Base-by-base conservation (phyloP, 2,888 invertebrate species). In the Dorcus parallelipipedus region DNA sequence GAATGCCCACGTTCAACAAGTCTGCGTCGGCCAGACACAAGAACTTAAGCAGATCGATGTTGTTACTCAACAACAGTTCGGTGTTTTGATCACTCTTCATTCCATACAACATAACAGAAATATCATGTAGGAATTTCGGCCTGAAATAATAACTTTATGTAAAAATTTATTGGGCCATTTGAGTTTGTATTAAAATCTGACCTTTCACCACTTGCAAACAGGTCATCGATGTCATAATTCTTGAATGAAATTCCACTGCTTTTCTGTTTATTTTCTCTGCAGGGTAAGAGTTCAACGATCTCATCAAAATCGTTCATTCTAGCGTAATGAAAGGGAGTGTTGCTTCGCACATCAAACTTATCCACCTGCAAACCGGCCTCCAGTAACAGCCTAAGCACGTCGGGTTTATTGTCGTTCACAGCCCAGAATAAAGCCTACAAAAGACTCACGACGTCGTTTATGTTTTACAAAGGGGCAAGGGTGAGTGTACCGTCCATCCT, bases 401-500 rank as follows among this genome's bases (percentile, higher is more conserved):
- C 81, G 10, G 77, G 71, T 65, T 82, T 80, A 67, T 86, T 85
- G 64, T 80, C 80, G 64, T 81, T 79, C 8, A 81, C 82, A 50
- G 87, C 86, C 82, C 85, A 86, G 73, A 85, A 86, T 51, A 86
- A 68, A 47, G 85, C 86, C 86, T 87, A 76, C 77, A 79, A 67
- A 54, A 48, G 49, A 52, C 58, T 51, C 47, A 9, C 26, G 33
- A 56, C 10, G n/a, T 26, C 14, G 38, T 2, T 33, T 33, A 6
- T 6, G 7, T 33, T 9, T 47, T 2, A 47, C 48, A 17, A 14
- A 2, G 7, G 7, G 3, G 26, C 14, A 26, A 42, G 6, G 3
- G 26, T 7, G 43, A 52, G 9, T 1, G 9, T 76, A 86, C 87
- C 61, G 85, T 84, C 84, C 84, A 85, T 41, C 84, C 83, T 68